Evolutionary conservation across 1,140 invertebrate species (phyloP).

Genomic region (Camponotus vicinus): DNA sequence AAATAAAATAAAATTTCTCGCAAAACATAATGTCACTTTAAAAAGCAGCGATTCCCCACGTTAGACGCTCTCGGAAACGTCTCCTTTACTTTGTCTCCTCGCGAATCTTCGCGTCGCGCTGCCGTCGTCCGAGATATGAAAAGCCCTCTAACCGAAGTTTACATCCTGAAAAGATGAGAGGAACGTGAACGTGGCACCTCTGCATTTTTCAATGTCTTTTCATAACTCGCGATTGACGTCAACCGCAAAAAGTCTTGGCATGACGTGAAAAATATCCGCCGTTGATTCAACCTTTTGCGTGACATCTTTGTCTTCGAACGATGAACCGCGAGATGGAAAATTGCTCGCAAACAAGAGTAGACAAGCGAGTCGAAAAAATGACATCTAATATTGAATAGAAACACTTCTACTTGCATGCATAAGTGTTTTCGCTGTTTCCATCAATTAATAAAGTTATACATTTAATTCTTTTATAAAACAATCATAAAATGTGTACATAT

Average conservation of each 20-base stretch:
- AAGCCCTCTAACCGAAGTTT: conserved; percentile 56
- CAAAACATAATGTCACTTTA: conserved; percentile 50
- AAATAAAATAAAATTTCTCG: conserved; percentile 39
- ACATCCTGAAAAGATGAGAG: conserved; percentile 35
- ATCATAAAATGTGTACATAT: neutral
- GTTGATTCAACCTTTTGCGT: conserved; percentile 28
- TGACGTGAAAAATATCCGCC: neutral
- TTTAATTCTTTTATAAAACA: neutral
- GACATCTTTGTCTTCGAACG: conserved; percentile 30
- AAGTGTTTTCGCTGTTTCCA: neutral
- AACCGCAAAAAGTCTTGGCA: conserved; percentile 48
- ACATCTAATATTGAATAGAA: neutral
- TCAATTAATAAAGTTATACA: neutral
- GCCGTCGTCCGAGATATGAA: conserved; percentile 52
- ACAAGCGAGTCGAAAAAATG: neutral
- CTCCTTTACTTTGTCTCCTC: conserved; percentile 20
- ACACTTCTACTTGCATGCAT: neutral
- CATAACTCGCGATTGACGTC: conserved; percentile 64
- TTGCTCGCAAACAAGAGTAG: neutral
- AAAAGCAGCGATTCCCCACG: conserved; percentile 37
- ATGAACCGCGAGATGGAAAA: neutral
- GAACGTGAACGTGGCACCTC: conserved; percentile 25
- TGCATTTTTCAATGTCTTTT: conserved; percentile 73
- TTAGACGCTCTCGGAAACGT: conserved; percentile 18
- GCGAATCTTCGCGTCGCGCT: neutral